phyloP scores from a whole-genome alignment of 2,888 invertebrate species.

The Stegana nigrithorax region DNA sequence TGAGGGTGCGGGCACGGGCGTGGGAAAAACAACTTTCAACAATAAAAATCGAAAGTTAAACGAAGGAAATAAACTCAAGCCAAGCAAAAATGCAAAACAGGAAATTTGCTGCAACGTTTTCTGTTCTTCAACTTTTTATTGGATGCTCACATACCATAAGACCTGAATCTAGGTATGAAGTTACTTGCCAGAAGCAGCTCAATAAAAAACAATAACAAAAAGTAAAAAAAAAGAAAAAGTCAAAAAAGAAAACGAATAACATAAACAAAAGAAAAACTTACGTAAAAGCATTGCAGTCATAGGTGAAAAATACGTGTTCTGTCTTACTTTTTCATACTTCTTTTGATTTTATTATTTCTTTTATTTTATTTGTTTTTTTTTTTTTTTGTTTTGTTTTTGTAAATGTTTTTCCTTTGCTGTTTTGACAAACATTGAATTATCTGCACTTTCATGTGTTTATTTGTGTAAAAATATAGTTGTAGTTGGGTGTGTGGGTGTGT shows the following conservation, averaged over 20 bases:
- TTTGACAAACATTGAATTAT: constrained; percentile 29
- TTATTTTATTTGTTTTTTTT: too few species aligned
- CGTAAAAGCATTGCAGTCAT: too few species aligned
- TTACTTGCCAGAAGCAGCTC: too few species aligned
- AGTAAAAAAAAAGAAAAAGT: constrained; percentile 33
- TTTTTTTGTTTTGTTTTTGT: constrained; percentile 12
- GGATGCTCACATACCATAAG: too few species aligned
- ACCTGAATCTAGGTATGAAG: too few species aligned
- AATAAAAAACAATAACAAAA: not conserved
- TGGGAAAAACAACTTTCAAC: constrained; percentile 4
- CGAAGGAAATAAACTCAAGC: constrained; percentile 13
- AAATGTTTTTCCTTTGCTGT: too few species aligned
- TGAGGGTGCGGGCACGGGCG: not conserved
- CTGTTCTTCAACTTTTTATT: too few species aligned
- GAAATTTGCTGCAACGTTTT: constrained; percentile 14
- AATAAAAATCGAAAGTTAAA: constrained; percentile 15
- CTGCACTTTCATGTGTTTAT: not conserved
- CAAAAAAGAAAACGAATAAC: not conserved
- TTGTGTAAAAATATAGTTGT: not conserved
- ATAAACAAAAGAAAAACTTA: not conserved
- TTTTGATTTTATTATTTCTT: too few species aligned
- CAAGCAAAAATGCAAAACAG: constrained; percentile 12
- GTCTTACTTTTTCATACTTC: too few species aligned
- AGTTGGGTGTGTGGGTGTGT: not conserved
- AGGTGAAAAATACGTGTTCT: constrained; percentile 42